Evolutionary conservation across 2,888 invertebrate genomes (phyloP), one percentile per base, ranked within the genome.

Genomic region (Platycheirus albimanus): DNA sequence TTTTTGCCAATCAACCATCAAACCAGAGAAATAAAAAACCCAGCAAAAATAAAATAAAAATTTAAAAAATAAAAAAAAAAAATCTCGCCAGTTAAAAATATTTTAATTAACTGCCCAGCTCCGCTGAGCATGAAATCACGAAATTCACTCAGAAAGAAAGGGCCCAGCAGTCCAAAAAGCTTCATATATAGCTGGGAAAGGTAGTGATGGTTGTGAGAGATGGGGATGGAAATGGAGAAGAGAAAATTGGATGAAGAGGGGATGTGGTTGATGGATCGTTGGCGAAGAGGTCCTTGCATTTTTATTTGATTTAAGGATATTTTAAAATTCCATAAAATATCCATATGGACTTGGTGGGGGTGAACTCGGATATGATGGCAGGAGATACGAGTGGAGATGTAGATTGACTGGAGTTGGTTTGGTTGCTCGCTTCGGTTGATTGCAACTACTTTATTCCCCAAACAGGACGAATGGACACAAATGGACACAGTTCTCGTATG

Each of bases 271-370:
- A 67, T 56, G 72, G 78, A 77, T 78, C 63, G 78, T 69, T 72
- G 69, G 28, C 71, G 43, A 83, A 72, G 83, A 74, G 83, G 83
- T 83, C 78, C 77, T 83, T 74, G 69, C 64, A 69, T 84, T 85
- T 85, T 85, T 77, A 77, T 83, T 81, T 77, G 78, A 72, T 81
- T 81, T 81, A 85, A 81, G 80, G 75, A 85, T 85, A 72, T 81
- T 80, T 85, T 76, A 76, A 76, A 85, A 85, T 85, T 80, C 80
- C 72, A 85, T 85, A 76, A 77, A 85, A 84, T 84, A 84, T 72
- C 67, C 81, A 77, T 77, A 51, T 41, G 28, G 30, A 43, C 11
- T 61, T 61, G 17, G 11, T 33, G 36, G 36, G 43, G n/a, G 28
- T 36, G 15, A 13, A 15, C 8, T 7, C 7, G 13, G 43, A 10